These are phyloP conservation scores for Hucho hucho DNA, from an alignment of 2,113 vertebrate species.

Conservation along the genomic window DNA sequence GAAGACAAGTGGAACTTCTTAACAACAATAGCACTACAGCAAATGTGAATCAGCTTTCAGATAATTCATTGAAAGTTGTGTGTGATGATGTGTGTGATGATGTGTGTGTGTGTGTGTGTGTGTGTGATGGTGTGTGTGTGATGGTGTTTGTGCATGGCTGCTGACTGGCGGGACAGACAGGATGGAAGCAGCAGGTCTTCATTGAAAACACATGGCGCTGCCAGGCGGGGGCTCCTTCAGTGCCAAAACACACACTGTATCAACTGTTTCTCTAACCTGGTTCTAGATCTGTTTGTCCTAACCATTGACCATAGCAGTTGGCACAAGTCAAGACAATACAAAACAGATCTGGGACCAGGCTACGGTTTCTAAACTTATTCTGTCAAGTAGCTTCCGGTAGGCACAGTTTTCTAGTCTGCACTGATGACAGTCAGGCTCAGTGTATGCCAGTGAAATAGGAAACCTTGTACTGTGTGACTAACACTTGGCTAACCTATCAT, in stretches of 20 bases:
- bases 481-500: constrained; percentile 51
- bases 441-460: constrained; percentile 45
- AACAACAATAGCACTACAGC: too few species aligned
- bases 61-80: too few species aligned
- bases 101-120: too few species aligned
- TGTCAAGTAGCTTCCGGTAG: constrained; percentile 41
- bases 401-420: not conserved
- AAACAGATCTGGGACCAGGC: too few species aligned
- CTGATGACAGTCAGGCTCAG: not conserved
- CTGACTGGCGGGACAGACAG: constrained; percentile 6
- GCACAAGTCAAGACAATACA: too few species aligned
- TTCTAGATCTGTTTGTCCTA: too few species aligned
- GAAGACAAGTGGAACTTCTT: too few species aligned
- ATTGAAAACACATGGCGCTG: constrained; percentile 59
- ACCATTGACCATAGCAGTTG: too few species aligned
- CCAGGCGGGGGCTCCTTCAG: constrained; percentile 51
- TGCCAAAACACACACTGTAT: constrained; percentile 52
- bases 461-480: constrained; percentile 57
- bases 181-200: constrained; percentile 52
- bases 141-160: too few species aligned
- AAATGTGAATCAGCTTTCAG: too few species aligned
- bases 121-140: too few species aligned
- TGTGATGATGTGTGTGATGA: too few species aligned
- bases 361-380: constrained; percentile 17
- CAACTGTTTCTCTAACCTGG: not conserved